Evolutionary conservation across 1,140 invertebrate genomes (phyloP).

Genomic region (Lerema accius): DNA sequence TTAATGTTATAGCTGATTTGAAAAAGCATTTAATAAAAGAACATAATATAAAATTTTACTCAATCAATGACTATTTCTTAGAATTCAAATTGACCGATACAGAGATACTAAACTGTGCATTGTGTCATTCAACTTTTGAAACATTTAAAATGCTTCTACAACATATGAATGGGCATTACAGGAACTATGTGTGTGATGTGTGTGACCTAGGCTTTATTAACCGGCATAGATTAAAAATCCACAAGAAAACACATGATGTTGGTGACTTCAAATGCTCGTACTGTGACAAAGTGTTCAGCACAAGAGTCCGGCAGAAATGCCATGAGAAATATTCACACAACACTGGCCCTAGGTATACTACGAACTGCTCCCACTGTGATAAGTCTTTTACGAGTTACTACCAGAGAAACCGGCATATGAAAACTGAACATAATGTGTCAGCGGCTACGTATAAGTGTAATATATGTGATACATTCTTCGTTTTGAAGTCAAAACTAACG

Average conservation of each 20-base stretch:
- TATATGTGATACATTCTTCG: slow-evolving; percentile 69
- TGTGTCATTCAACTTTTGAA: slow-evolving; percentile 64
- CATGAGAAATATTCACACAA: slow-evolving; percentile 74
- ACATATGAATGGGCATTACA: slow-evolving; percentile 77
- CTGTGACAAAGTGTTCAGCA: slow-evolving; percentile 77
- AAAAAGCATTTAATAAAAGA: slow-evolving; percentile 56
- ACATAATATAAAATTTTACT: slow-evolving; percentile 62
- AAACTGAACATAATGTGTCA: slow-evolving; percentile 52
- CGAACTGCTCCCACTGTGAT: slow-evolving; percentile 65
- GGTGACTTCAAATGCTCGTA: slow-evolving; percentile 63
- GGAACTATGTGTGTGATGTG: slow-evolving; percentile 89
- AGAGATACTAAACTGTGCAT: slow-evolving; percentile 58
- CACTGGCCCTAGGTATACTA: slow-evolving; percentile 57
- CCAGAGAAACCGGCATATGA: slow-evolving; percentile 69
- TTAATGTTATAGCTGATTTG: slow-evolving; percentile 49
- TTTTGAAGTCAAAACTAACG: slow-evolving; percentile 64
- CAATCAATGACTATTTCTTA: slow-evolving; percentile 61
- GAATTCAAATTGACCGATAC: slow-evolving; percentile 63
- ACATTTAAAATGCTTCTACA: slow-evolving; percentile 71
- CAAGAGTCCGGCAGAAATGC: slow-evolving; percentile 53
- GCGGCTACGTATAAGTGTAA: slow-evolving; percentile 67
- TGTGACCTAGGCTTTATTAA: slow-evolving; percentile 88
- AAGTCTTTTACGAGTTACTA: slow-evolving; percentile 69
- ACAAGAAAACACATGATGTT: slow-evolving; percentile 70
- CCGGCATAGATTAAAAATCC: slow-evolving; percentile 80